phyloP scores from a whole-genome alignment of 2,888 invertebrate genomes.

The Heterodera filipjevi region DNA sequence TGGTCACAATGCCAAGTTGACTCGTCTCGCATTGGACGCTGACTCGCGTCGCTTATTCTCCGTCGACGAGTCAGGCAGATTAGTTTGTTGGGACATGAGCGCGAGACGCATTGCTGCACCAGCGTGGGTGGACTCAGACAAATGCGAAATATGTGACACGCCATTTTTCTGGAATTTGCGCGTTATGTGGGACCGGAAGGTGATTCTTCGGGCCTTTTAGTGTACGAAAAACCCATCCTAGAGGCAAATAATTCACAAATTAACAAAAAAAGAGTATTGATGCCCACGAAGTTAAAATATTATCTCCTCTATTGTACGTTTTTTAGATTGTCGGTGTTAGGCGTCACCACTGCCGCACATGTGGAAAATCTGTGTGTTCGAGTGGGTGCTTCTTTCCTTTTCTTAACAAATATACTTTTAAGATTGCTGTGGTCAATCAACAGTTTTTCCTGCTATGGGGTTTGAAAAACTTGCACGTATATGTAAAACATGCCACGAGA shows the following conservation, averaged over 20 bases:
- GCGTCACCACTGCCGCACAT: conserved; percentile 73
- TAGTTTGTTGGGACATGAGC: conserved; percentile 93
- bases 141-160: conserved; percentile 87
- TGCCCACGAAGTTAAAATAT: no score
- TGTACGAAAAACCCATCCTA: no score
- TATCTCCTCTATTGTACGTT: no score
- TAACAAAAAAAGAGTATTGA: no score
- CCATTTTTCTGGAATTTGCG: conserved; percentile 99
- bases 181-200: conserved; percentile 92
- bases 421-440: conserved; percentile 83
- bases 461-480: conserved; percentile 96
- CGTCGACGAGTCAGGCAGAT: conserved; percentile 86
- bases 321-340: conserved; percentile 56
- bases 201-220: no score
- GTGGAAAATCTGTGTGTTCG: conserved; percentile 88
- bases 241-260: no score
- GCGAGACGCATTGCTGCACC: conserved; percentile 80
- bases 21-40: conserved; percentile 82
- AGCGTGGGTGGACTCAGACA: conserved; percentile 90
- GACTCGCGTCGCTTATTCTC: conserved; percentile 82
- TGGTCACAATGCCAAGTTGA: conserved; percentile 76
- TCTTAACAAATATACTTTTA: conserved; percentile 65
- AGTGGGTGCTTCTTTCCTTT: neutral
- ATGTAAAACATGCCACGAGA: conserved; percentile 82
- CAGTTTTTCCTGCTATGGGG: conserved; percentile 91